phyloP scores from a whole-genome alignment of 2,797 vertebrate species.

The Prunella strophiata region DNA sequence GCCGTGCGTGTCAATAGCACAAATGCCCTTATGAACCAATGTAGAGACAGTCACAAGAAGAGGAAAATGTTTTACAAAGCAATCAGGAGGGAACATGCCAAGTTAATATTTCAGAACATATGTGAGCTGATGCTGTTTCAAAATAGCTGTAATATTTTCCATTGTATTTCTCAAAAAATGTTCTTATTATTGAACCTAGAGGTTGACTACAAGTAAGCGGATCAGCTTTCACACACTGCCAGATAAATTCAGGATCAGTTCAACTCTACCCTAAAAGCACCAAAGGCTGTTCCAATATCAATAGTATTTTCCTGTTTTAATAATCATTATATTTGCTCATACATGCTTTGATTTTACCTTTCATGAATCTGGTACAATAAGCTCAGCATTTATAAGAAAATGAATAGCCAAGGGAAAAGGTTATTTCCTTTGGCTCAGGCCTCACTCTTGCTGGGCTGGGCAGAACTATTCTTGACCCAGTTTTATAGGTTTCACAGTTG shows the following conservation, averaged over 20 bases:
- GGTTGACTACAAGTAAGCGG: constrained; percentile 26
- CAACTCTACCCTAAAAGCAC: constrained; percentile 21
- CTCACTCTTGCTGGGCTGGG: constrained; percentile 17
- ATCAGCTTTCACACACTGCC: constrained; percentile 25
- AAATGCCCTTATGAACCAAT: not conserved
- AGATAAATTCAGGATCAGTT: constrained; percentile 21
- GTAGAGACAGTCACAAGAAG: not conserved
- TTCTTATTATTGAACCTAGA: not conserved
- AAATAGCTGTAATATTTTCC: constrained; percentile 58
- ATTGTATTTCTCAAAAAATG: constrained; percentile 30
- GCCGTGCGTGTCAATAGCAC: not conserved
- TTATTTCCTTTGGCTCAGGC: constrained; percentile 67
- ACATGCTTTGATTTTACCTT: constrained; percentile 49
- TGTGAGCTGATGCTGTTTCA: constrained; percentile 37
- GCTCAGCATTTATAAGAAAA: constrained; percentile 43
- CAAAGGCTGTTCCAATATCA: constrained; percentile 56
- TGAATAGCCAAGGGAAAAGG: constrained; percentile 38
- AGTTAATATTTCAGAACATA: constrained; percentile 53
- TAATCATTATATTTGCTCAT: constrained; percentile 49
- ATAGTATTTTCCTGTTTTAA: constrained; percentile 57
- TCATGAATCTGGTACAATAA: constrained; percentile 41
- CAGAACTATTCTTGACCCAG: constrained; percentile 64
- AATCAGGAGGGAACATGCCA: not conserved
- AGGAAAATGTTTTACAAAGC: not conserved
- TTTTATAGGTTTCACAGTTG: constrained; percentile 66